These are phyloP conservation scores for Latrodectus hesperus DNA, from an alignment of 2,888 invertebrate species.

Conservation along the genomic window DNA sequence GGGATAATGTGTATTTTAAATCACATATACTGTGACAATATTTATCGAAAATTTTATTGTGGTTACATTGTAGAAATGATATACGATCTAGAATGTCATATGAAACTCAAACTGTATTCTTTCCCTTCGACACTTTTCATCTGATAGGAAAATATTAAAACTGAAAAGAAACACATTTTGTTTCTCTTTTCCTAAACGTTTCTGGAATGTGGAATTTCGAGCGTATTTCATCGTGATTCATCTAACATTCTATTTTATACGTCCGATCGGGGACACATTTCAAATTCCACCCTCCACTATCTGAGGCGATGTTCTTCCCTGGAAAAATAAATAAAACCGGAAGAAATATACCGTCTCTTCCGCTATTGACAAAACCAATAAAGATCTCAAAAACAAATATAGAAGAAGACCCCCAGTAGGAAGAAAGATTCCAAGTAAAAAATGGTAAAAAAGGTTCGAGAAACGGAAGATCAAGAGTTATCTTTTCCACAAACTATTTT, in stretches of 20 bases:
- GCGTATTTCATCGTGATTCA: constrained; percentile 1
- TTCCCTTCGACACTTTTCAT: not conserved
- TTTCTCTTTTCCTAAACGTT: not conserved
- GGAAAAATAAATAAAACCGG: not conserved
- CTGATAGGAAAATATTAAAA: constrained; percentile 2
- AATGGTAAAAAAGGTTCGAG: not conserved
- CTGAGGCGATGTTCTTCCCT: constrained; percentile 11
- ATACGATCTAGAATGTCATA: not conserved
- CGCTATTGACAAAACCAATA: constrained; percentile 58
- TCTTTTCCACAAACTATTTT: constrained; percentile 42
- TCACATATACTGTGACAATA: too few species aligned
- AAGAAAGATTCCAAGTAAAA: not conserved
- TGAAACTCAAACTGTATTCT: not conserved
- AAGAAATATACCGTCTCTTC: constrained; percentile 21
- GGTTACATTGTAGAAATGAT: too few species aligned
- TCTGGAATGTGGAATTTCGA: constrained; percentile 24
- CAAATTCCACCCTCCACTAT: constrained; percentile 40
- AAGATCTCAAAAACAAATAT: constrained; percentile 61
- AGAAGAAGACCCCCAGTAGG: constrained; percentile 38
- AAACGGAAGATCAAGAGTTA: constrained; percentile 46
- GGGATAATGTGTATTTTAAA: too few species aligned
- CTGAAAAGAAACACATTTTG: not conserved
- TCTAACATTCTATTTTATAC: constrained; percentile 37
- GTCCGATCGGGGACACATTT: constrained; percentile 27
- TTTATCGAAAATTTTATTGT: too few species aligned